Base-by-base conservation (phyloP, 1,140 invertebrate species). In the Brachionus manjavacas region DNA sequence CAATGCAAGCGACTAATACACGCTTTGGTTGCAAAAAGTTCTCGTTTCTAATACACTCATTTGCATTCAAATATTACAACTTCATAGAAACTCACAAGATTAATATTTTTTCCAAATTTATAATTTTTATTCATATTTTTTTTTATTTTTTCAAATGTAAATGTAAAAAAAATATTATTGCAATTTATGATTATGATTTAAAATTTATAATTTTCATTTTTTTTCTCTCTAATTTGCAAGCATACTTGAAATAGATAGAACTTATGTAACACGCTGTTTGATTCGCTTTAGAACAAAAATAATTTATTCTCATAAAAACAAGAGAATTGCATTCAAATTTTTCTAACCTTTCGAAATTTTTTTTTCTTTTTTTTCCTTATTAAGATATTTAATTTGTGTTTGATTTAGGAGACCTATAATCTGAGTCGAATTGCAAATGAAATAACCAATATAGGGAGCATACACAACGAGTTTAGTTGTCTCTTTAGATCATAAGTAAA, bases 211-310 rank as follows among this genome's bases (percentile, higher is more conserved):
- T 72, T 72, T 72, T 72, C 64, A 28, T 68, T 68, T 31, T 35
- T n/a, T 35, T 35, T 2, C 14, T 39, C 66, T 39, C 31, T 72
- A 72, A 41, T 41, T 72, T 72, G 31, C 16, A 41, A 41, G 68
- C 68, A 72, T 7, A 72, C 16, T 72, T 72, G 16, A 39, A 72
- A 76, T 76, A 76, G 43, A 76, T 49, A 41, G 39, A 76, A 76
- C 52, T 76, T 76, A 76, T 76, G 43, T 76, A 76, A 76, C 72
- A 76, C 72, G 72, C 72, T 46, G 72, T 49, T 76, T 76, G 72
- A 76, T 76, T 76, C 72, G 72, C 46, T 76, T n/a, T 46, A 2
- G 23, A 72, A 39, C n/a, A 49, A 49, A 76, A 76, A 35, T 49
- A 49, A 76, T 49, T 76, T 76, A 23, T 49, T 25, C 49, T 76